Evolutionary conservation across 2,113 vertebrate genomes (phyloP).

Genomic region (Chaenocephalus aceratus): DNA sequence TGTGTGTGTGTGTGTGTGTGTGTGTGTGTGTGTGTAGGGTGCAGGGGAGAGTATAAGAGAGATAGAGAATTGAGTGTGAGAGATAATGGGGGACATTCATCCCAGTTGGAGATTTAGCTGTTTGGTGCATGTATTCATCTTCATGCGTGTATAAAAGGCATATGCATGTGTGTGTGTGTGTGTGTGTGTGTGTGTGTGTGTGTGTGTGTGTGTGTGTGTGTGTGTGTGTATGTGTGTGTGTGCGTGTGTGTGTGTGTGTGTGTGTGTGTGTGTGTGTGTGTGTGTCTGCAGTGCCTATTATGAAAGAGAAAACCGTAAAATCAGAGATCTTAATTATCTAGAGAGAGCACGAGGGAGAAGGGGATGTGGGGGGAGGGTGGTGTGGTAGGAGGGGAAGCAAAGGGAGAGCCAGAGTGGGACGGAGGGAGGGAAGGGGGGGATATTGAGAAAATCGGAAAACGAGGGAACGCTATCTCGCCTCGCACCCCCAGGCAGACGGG

Average conservation of each 20-base stretch:
- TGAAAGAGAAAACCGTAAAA: slow-evolving; percentile 80
- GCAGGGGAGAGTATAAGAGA: slow-evolving; percentile 23
- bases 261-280: slow-evolving; percentile 31
- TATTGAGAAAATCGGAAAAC: slow-evolving; percentile 56
- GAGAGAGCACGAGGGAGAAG: slow-evolving; percentile 49
- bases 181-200: too few species aligned
- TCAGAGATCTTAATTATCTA: slow-evolving; percentile 82
- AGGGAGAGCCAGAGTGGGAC: slow-evolving; percentile 18
- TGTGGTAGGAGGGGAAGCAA: slow-evolving; percentile 11
- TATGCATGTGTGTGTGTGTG: too few species aligned
- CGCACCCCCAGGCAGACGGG: slow-evolving; percentile 60
- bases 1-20: slow-evolving; percentile 18
- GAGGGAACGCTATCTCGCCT: slow-evolving; percentile 62
- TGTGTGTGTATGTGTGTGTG: too few species aligned
- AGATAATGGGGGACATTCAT: slow-evolving; percentile 53
- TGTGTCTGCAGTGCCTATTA: slow-evolving; percentile 79
- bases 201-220: too few species aligned
- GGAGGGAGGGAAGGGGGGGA: slow-evolving; percentile 5
- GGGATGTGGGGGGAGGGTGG: slow-evolving; percentile 13
- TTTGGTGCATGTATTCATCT: slow-evolving; percentile 71
- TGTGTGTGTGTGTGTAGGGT: slow-evolving; percentile 1
- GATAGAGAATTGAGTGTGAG: slow-evolving; percentile 41
- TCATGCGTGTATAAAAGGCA: slow-evolving; percentile 42
- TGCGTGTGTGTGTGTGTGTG: background rate
- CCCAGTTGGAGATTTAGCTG: slow-evolving; percentile 65